phyloP scores from a whole-genome alignment of 2,113 vertebrate species.

The Alligator sinensis region DNA sequence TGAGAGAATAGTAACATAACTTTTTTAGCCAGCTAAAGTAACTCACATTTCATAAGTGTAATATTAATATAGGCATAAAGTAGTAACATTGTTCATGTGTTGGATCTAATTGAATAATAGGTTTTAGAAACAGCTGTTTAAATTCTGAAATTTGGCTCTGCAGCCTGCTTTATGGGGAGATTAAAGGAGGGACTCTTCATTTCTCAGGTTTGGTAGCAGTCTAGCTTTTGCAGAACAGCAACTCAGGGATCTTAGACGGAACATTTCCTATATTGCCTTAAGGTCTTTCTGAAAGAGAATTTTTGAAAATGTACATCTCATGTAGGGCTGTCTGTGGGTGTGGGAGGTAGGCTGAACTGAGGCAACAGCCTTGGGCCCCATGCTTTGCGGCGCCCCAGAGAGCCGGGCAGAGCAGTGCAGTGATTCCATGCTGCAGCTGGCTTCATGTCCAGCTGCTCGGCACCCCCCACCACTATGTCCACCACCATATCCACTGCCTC shows the following conservation, averaged over 20 bases:
- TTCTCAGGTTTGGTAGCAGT: rapidly evolving
- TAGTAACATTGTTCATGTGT: too few species aligned
- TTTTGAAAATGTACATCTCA: neutral
- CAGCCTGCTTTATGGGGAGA: neutral
- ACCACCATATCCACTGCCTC: too few species aligned
- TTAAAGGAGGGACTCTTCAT: neutral
- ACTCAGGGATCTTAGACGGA: neutral
- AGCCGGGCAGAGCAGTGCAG: too few species aligned
- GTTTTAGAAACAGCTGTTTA: neutral
- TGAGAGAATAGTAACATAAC: too few species aligned
- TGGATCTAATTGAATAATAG: neutral
- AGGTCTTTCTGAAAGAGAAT: neutral
- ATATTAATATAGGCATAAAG: too few species aligned
- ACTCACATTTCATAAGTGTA: neutral
- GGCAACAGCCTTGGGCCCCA: too few species aligned
- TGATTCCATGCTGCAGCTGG: too few species aligned
- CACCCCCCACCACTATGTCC: too few species aligned
- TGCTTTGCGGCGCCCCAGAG: too few species aligned
- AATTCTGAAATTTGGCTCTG: neutral
- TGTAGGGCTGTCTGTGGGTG: rapidly evolving
- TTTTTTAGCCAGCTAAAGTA: neutral
- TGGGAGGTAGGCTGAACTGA: neutral
- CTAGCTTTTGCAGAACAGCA: neutral
- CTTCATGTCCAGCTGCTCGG: too few species aligned
- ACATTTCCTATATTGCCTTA: neutral